Evolutionary conservation across 1,140 invertebrate species (phyloP).

Genomic region (Phthorimaea operculella): DNA sequence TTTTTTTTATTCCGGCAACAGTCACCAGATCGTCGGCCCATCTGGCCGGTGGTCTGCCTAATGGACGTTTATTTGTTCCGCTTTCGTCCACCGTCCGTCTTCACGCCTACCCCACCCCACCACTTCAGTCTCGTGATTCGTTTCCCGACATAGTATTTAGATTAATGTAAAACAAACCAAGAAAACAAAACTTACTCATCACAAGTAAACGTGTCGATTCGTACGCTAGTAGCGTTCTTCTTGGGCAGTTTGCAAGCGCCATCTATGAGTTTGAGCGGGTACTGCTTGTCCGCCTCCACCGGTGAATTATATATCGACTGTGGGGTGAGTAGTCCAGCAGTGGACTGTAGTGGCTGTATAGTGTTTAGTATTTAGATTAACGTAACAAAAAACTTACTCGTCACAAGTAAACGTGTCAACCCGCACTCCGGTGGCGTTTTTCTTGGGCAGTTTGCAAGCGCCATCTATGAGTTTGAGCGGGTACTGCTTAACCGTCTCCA

Average conservation of each 20-base stretch:
- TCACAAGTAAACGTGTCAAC: constrained; percentile 66
- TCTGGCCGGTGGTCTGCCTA: no score
- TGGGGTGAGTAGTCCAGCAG: no score
- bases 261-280: constrained; percentile 73
- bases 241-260: constrained; percentile 69
- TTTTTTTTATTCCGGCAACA: no score
- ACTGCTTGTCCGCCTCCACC: constrained; percentile 71
- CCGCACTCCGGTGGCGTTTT: constrained; percentile 42
- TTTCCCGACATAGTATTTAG: no score
- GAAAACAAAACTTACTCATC: constrained; percentile 57
- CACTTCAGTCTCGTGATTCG: no score
- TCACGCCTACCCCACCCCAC: no score
- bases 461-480: constrained; percentile 72
- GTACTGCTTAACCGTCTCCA: constrained; percentile 74
- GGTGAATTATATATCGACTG: constrained; percentile 67
- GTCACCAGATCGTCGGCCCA: no score
- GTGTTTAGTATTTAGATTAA: no score
- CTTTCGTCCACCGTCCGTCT: no score
- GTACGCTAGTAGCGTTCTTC: constrained; percentile 47
- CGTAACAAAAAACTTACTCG: constrained; percentile 40
- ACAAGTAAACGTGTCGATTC: constrained; percentile 64
- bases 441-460: constrained; percentile 68
- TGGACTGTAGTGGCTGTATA: no score
- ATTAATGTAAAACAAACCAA: background rate
- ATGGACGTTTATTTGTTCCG: no score